Percentiles rank a stretch among this genome's conserved stretches.
These are phyloP conservation scores for Drosophila tani DNA, from an alignment of 1,140 invertebrate genomes.

Conservation along the genomic window DNA sequence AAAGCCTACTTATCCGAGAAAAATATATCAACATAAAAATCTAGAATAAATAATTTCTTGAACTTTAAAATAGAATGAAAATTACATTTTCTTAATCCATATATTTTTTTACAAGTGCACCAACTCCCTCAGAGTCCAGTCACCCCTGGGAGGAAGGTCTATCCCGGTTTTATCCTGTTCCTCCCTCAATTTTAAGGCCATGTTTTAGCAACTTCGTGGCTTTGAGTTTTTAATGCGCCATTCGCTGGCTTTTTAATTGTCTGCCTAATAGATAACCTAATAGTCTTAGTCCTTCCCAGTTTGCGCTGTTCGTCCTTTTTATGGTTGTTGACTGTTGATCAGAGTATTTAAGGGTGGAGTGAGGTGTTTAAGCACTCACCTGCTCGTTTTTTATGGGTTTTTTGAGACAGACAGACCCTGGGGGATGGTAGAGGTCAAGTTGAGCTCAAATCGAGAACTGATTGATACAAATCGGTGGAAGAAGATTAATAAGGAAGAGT, in stretches of 20 bases:
- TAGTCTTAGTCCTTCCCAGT: constrained; percentile 42
- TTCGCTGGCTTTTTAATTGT: constrained; percentile 70
- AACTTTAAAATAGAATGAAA: neutral
- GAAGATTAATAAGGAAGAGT: neutral
- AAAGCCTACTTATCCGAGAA: neutral
- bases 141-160: constrained; percentile 31
- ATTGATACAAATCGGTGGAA: constrained; percentile 18
- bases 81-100: neutral
- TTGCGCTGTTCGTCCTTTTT: constrained; percentile 37
- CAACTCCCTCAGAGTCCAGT: constrained; percentile 41
- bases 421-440: constrained; percentile 38
- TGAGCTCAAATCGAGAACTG: constrained; percentile 17
- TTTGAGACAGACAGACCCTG: neutral
- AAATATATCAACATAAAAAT: too few relatives aligned
- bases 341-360: constrained; percentile 12
- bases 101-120: neutral
- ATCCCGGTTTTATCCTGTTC: constrained; percentile 12
- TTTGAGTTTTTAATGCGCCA: constrained; percentile 70
- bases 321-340: constrained; percentile 59
- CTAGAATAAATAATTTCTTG: neutral
- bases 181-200: constrained; percentile 32
- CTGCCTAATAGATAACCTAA: constrained; percentile 63
- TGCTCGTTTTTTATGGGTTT: constrained; percentile 5
- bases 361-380: neutral
- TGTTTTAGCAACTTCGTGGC: constrained; percentile 37